phyloP scores from a whole-genome alignment of 1,140 invertebrate genomes.

The Papilio aristodemus region DNA sequence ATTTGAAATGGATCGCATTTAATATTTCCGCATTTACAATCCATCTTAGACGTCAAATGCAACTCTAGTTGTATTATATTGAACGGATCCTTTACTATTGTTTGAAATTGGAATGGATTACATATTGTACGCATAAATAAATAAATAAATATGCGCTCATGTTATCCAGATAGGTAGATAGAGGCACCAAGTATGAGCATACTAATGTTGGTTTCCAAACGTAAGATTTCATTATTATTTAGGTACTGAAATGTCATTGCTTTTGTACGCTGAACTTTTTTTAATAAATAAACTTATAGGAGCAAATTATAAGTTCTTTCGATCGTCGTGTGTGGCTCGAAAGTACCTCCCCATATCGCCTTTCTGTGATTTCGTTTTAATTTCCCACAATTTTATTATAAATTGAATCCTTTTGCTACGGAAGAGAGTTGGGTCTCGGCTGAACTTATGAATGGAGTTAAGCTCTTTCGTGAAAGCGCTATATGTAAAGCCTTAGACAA shows the following conservation, averaged over 20 bases:
- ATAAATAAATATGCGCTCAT: too few relatives aligned
- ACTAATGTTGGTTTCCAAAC: too few relatives aligned
- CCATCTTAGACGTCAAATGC: background rate
- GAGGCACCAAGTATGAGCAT: too few relatives aligned
- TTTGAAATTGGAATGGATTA: constrained; percentile 14
- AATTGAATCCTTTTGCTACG: constrained; percentile 32
- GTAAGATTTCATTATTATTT: too few relatives aligned
- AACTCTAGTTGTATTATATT: background rate
- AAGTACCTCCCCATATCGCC: constrained; percentile 54
- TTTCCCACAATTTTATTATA: constrained; percentile 35
- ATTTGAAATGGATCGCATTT: constrained; percentile 27
- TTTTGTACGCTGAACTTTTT: too few relatives aligned
- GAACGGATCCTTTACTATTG: constrained; percentile 45
- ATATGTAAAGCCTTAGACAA: constrained; percentile 71
- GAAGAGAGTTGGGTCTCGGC: constrained; percentile 37
- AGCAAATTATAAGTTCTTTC: constrained; percentile 56
- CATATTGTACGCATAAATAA: background rate
- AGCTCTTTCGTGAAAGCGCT: constrained; percentile 31
- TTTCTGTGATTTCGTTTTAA: constrained; percentile 41
- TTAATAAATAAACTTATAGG: too few relatives aligned
- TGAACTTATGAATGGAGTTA: constrained; percentile 30
- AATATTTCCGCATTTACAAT: background rate
- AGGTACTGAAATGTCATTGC: too few relatives aligned
- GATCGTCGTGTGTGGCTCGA: constrained; percentile 74
- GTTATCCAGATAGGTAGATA: background rate